Base-by-base conservation (phyloP, 2,888 invertebrate genomes). In the Rhopalosiphum nymphaeae region DNA sequence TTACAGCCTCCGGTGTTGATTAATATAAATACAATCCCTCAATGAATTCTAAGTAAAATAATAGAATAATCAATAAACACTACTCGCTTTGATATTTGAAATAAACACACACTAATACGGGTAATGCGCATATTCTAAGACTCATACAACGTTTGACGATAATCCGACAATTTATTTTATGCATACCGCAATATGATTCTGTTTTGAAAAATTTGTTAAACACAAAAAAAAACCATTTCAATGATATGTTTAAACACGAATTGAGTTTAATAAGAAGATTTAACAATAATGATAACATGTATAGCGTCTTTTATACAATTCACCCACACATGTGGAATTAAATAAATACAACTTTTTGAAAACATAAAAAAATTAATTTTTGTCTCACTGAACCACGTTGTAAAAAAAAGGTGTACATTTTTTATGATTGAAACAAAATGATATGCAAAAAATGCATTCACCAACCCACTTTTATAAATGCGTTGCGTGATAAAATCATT, bases 401-500 rank as follows among this genome's bases (percentile, higher is more conserved):
- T 78, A 36, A 78, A 78, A 36, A 46, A 86, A 29, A 13, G 29
- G 46, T 86, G 46, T 11, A 46, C 46, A 7, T 44, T 42, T 86
- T 46, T 44, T 13, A 21, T n/a, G 25, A 88, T 87, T 49, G 13
- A 88, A 88, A 36, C 53, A 57, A 56, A 57, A 57, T 42, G 1
- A 29, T 85, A 29, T 13, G 29, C 56, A 53, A 42, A 56, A 88
- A 89, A n/a, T 88, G 36, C 16, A 88, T n/a, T 49, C 1, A 49
- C 46, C 16, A 85, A 46, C 29, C 57, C 9, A 36, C 61, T 46
- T 86, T 92, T 67, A 36, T 78, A 92, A 61, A 92, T 4, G 29
- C 53, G 26, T 89, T 56, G 92, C 88, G 92, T 93, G 92, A 44
- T 89, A 93, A 25, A 53, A 53, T 88, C 44, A 92, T 53, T n/a